Base-by-base conservation (phyloP, 1,140 invertebrate genomes). In the Coboldia fuscipes region DNA sequence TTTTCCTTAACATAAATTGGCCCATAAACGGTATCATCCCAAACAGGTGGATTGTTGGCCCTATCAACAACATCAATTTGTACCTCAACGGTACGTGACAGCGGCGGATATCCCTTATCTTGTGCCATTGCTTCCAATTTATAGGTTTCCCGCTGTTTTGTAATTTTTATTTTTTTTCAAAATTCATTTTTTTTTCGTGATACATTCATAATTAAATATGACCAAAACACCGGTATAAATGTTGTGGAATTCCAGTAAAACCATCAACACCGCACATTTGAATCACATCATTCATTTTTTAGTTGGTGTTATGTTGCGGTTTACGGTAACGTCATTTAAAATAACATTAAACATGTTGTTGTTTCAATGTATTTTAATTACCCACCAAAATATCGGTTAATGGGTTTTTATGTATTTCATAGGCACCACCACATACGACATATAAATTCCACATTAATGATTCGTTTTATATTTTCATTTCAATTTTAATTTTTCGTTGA, bases 61-160 rank as follows among this genome's bases (percentile, higher is more conserved):
- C 86, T 77, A 68, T 93, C 85, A 66, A 92, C 88, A 65, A 92
- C 85, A 69, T 92, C 88, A 68, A 93, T 89, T 63, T 88, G 79
- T 63, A 93, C 84, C 65, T 90, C 86, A 62, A 93, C 86, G 57
- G 82, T 82, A 66, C 85, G 70, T 56, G 81, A 84, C 59, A 89
- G 72, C 62, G 82, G 75, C 58, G 84, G 82, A 62, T 75, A 83
- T 56, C 86, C 86, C 71, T 86, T 88, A 69, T 92, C 88, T 75
- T 85, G 74, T 63, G 86, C 88, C 70, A 83, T 86, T 57, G 86
- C 88, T 68, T 86, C 82, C 75, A 93, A 71, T 67, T 84, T 86
- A 75, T 90, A 93, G 52, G 83, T 84, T 70, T 90, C 85, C 66
- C 83, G 79, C 85, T 92, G 76, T 60, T 58, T 37, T n/a, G n/a